phyloP scores from a whole-genome alignment of 2,797 vertebrate species.

The Hemitrygon akajei region DNA sequence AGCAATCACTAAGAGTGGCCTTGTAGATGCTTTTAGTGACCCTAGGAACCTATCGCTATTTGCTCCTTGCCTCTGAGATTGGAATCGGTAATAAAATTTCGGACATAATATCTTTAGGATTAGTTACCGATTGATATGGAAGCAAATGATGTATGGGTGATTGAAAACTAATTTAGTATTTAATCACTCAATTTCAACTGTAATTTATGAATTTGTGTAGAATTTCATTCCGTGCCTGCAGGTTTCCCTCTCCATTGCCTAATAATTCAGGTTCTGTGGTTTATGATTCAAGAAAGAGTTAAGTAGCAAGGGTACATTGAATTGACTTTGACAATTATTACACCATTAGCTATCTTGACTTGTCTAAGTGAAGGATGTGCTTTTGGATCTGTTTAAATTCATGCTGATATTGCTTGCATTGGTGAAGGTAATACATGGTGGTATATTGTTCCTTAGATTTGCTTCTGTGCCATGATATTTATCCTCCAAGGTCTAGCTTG shows the following conservation, averaged over 20 bases:
- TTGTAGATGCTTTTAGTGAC: background rate
- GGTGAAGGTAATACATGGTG: background rate
- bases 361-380: background rate
- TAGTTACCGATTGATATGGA: background rate
- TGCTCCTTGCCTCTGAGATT: background rate
- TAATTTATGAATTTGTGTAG: background rate
- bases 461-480: background rate
- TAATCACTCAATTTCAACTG: background rate
- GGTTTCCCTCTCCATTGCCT: background rate
- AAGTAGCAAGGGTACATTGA: background rate
- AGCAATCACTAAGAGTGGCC: background rate
- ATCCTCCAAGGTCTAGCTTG: background rate
- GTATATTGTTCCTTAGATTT: background rate
- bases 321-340: background rate
- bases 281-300: background rate
- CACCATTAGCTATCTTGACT: background rate
- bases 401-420: background rate
- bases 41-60: background rate
- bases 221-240: background rate
- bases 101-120: background rate
- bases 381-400: background rate
- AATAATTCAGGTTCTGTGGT: background rate
- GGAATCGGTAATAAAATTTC: background rate
- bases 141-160: background rate
- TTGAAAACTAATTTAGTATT: background rate